Base-by-base conservation (phyloP, 1,140 invertebrate species). In the Bombyx mandarina region DNA sequence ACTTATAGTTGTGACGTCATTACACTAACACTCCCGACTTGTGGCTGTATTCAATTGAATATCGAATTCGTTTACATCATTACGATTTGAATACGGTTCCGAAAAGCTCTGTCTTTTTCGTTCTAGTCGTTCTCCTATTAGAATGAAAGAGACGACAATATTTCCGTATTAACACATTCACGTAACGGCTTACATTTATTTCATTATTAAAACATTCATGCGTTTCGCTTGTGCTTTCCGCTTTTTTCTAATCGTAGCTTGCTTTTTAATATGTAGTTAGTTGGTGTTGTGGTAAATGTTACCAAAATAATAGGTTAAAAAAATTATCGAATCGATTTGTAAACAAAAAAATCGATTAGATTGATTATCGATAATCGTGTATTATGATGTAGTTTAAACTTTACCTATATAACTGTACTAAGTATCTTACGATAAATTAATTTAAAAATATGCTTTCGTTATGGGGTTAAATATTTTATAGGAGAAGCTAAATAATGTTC, bases 191-290 rank as follows among this genome's bases (percentile, higher is more conserved):
- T 12, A 47, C 12, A 12, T 47, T 10, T 47, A 12, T 47, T 10
- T 47, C 45, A 47, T 47, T 47, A 47, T 47, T 9, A 35, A 35
- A 2, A 35, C 0, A 35, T 35, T 35, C 4, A 35, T 35, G 26
- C 26, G 26, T 47, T 10, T 10, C 44, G 53, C 53, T 54, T 54
- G 6, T 54, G 53, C 53, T 54, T 12, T 54, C 43, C 53, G 53
- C 53, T 54, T 54, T 53, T 35, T 47, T 47, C 8, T 49, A 18
- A 49, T 49, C 48, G 48, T 18, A 35, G 26, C 26, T 35, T 35
- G 26, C 26, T 35, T 35, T 49, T 7, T 49, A 7, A 22, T 22
- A 49, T 12, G 48, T 49, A n/a, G 48, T 18, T 49, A 49, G 48
- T 12, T 49, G n/a, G 48, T 49, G 48, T n/a, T 49, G 45, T 8